phyloP scores from a whole-genome alignment of 2,113 vertebrate species.

The Microcebus tavaratra region DNA sequence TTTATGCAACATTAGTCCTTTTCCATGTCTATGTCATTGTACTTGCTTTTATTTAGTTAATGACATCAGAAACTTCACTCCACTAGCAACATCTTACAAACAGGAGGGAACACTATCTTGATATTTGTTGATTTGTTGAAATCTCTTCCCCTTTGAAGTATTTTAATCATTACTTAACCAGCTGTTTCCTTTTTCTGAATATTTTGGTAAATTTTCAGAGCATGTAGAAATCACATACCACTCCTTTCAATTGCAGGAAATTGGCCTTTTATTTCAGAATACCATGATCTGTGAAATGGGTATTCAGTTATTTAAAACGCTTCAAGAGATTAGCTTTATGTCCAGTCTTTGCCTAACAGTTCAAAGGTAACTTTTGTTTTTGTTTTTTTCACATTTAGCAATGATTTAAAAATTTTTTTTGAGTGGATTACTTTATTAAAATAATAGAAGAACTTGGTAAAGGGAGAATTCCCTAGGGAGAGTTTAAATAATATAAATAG shows the following conservation, averaged over 20 bases:
- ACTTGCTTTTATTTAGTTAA: background rate
- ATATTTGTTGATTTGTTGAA: background rate
- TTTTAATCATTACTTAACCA: background rate
- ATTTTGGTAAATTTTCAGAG: background rate
- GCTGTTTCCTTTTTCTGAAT: background rate
- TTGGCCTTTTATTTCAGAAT: conserved; percentile 19
- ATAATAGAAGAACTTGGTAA: conserved; percentile 50
- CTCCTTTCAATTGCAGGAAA: background rate
- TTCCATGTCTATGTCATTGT: fast-evolving
- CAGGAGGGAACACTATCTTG: background rate
- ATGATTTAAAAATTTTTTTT: background rate
- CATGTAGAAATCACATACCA: background rate
- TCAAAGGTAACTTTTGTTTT: conserved; percentile 27
- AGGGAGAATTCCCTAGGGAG: conserved; percentile 67
- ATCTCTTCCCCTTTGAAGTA: background rate
- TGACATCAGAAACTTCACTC: background rate
- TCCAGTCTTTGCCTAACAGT: background rate
- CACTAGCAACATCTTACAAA: background rate
- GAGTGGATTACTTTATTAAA: conserved; percentile 55
- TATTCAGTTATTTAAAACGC: conserved; percentile 36
- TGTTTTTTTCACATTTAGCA: conserved; percentile 34
- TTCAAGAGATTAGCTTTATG: conserved; percentile 41
- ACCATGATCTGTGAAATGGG: conserved; percentile 61
- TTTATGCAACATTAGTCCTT: background rate
- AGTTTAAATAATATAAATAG: conserved; percentile 76